Conservation (phyloP, 2,888 invertebrate genomes). For the Perdita meconis region DNA sequence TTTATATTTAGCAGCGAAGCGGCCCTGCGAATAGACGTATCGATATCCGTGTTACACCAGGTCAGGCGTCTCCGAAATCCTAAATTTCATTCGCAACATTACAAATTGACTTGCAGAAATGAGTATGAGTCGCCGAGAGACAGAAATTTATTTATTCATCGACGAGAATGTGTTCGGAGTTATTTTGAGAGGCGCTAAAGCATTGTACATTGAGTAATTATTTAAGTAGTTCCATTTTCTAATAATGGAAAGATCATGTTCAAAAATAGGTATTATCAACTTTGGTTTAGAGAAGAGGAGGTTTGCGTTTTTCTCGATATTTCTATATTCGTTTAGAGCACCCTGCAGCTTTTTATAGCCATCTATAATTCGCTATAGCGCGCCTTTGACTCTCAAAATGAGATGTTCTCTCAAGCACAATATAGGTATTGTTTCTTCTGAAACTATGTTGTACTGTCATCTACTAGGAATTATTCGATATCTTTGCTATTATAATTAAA, state of each 20-base stretch:
- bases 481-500: too few species aligned
- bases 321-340: too few species aligned
- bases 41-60: background rate
- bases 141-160: background rate
- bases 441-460: too few species aligned
- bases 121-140: background rate
- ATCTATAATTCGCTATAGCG: too few species aligned
- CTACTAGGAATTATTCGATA: too few species aligned
- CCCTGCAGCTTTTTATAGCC: too few species aligned
- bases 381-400: too few species aligned
- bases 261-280: background rate
- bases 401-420: too few species aligned
- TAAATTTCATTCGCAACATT: background rate
- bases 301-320: too few species aligned
- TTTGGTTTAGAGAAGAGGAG: background rate
- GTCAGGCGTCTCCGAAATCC: too few species aligned
- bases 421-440: too few species aligned
- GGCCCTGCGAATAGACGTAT: constrained; percentile 23
- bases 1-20: constrained; percentile 1
- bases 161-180: background rate
- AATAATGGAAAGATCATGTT: background rate
- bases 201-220: background rate
- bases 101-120: background rate
- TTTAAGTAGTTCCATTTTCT: background rate
- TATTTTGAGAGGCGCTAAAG: background rate